Evolutionary conservation across 2,888 invertebrate species (phyloP).

Genomic region (Xanthorhoe designata): DNA sequence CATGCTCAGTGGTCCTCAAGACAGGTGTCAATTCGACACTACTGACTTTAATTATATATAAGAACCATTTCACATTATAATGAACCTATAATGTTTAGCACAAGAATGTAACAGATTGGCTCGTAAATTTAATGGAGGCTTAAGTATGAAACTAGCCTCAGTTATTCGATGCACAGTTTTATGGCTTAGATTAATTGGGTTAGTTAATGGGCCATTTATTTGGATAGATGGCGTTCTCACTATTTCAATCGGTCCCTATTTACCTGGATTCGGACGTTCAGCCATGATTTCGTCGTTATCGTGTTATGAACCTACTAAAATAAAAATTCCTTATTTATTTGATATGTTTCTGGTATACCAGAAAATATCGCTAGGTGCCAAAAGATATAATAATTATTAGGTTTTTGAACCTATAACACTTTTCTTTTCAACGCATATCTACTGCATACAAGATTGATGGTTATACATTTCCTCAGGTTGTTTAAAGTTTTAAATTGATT

Average conservation of each 20-base stretch:
- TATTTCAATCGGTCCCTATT: not conserved
- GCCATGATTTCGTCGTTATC: slow-evolving; percentile 8
- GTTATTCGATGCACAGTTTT: slow-evolving; percentile 10
- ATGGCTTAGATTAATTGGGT: slow-evolving; percentile 2
- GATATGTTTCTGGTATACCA: not conserved
- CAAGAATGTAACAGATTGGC: slow-evolving; percentile 16
- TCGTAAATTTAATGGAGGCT: slow-evolving; percentile 20
- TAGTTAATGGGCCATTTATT: slow-evolving; percentile 16
- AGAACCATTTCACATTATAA: slow-evolving; percentile 16
- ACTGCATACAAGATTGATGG: slow-evolving; percentile 8
- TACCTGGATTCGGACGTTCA: slow-evolving; percentile 1
- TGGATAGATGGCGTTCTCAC: not conserved
- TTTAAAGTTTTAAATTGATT: not conserved
- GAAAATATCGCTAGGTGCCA: slow-evolving; percentile 5
- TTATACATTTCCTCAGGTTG: not conserved
- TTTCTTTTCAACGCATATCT: slow-evolving; percentile 11
- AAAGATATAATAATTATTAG: slow-evolving; percentile 22
- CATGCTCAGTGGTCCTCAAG: slow-evolving; percentile 56
- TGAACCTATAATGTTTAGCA: slow-evolving; percentile 30
- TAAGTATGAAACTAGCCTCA: slow-evolving; percentile 4
- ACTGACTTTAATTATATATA: slow-evolving; percentile 48
- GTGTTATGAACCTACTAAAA: not conserved
- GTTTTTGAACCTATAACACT: slow-evolving; percentile 21
- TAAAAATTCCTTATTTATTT: slow-evolving; percentile 17
- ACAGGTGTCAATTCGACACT: slow-evolving; percentile 70